These are phyloP conservation scores for Gymnoscopelus microlampas DNA, from an alignment of 2,797 vertebrate species.

Conservation along the genomic window DNA sequence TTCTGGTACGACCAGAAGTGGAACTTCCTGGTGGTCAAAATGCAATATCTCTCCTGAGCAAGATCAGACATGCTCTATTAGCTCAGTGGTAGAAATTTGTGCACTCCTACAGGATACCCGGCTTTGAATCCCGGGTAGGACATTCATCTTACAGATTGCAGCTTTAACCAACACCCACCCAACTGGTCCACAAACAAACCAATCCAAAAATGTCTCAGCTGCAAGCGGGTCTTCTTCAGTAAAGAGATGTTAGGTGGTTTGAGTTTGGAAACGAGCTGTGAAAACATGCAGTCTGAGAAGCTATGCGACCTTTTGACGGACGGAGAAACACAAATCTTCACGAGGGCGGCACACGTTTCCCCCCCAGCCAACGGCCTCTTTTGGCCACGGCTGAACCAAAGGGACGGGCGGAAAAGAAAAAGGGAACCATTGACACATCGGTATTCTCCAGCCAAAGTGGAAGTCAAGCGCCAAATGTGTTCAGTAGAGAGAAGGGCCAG, in stretches of 20 bases:
- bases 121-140: no score
- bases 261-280: conserved; percentile 43
- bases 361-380: conserved; percentile 55
- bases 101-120: no score
- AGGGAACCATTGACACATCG: conserved; percentile 70
- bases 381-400: conserved; percentile 56
- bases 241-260: conserved; percentile 30
- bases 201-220: conserved; percentile 30
- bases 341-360: conserved; percentile 52
- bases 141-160: not conserved
- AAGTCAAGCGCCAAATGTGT: conserved; percentile 68
- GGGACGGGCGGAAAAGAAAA: conserved; percentile 56
- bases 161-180: conserved; percentile 52
- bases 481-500: conserved; percentile 49
- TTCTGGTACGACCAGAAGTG: no score
- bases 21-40: no score
- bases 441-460: conserved; percentile 73
- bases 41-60: no score
- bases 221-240: conserved; percentile 24
- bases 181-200: conserved; percentile 5
- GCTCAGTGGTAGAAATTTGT: no score
- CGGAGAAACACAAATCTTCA: conserved; percentile 58
- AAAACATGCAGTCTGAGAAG: conserved; percentile 21
- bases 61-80: no score
- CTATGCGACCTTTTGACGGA: conserved; percentile 56